Percentiles rank a stretch among this genome's conserved stretches.
Evolutionary conservation across 1,140 invertebrate species (phyloP).

Genomic region (Liolophura sinensis): DNA sequence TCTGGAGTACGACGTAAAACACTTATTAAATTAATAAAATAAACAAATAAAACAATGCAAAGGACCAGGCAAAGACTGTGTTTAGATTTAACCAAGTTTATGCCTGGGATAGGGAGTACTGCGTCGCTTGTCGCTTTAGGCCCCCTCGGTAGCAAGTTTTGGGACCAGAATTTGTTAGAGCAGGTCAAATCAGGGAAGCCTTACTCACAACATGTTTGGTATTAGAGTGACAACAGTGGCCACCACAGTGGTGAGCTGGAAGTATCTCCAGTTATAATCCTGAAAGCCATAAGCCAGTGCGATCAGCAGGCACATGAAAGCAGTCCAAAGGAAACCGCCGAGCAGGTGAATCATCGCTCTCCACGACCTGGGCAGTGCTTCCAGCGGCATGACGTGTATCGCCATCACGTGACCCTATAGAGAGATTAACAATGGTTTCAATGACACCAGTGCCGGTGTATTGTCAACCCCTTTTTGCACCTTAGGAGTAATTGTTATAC

Average conservation of each 20-base stretch:
- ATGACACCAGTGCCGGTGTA: too few relatives aligned
- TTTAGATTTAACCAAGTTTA: too few relatives aligned
- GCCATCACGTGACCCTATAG: conserved; percentile 17
- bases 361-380: conserved; percentile 14
- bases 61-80: too few relatives aligned
- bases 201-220: not conserved
- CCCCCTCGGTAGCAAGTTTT: too few relatives aligned
- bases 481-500: too few relatives aligned
- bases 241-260: conserved; percentile 11
- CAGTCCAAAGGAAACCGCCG: conserved; percentile 14
- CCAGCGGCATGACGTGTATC: conserved; percentile 14
- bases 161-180: too few relatives aligned
- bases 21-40: too few relatives aligned
- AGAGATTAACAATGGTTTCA: not conserved
- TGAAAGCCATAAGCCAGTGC: conserved; percentile 18
- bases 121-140: too few relatives aligned
- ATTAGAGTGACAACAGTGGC: conserved; percentile 8
- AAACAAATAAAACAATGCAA: too few relatives aligned
- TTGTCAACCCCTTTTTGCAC: too few relatives aligned
- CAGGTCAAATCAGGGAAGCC: not conserved
- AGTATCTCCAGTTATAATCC: conserved; percentile 21
- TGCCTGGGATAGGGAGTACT: too few relatives aligned
- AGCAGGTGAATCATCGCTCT: conserved; percentile 8
- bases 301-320: conserved; percentile 7
- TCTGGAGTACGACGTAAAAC: too few relatives aligned